Base-by-base conservation (phyloP, 2,888 invertebrate species). In the Prostheceraeus crozeri region DNA sequence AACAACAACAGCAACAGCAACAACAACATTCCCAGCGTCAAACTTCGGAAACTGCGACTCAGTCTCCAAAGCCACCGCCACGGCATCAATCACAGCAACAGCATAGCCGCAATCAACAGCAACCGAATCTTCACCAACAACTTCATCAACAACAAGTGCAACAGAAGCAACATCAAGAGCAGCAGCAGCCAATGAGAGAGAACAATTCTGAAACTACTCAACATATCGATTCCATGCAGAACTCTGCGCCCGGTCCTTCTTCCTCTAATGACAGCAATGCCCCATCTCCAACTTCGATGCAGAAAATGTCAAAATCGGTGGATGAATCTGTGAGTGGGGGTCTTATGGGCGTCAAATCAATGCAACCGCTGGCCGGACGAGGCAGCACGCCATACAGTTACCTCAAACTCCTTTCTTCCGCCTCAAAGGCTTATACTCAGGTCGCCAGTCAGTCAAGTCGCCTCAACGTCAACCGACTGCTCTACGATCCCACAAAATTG, bases 401-500 rank as follows among this genome's bases (percentile, higher is more conserved):
- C 55, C 63, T 69, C 10, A 64, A 67, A 1, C 65, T 64, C 16
- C 33, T 67, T 27, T 62, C 65, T 4, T 59, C 62, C 4, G 61
- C 62, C 1, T 33, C 67, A 48, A 57, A 63, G 55, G 21, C 58
- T 10, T 25, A 59, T 4, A 60, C 62, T n/a, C n/a, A n/a, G n/a
- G n/a, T n/a, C n/a, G n/a, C n/a, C n/a, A n/a, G n/a, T 64, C 64
- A n/a, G n/a, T 65, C 65, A 6, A 71, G 70, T 64, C 64, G 71
- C 11, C 66, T 71, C 14, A 71, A 72, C 6, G 59, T 62, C 14
- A 71, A 70, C 62, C 67, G 72, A 3, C 70, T 71, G 0, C 58
- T n/a, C n/a, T n/a, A n/a, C n/a, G n/a, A n/a, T n/a, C 70, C 3
- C 63, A 70, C 40, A 71, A 72, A 56, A 70, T 68, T 3, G 66